Evolutionary conservation across 2,113 vertebrate species (phyloP).

Genomic region (Bubo blakistoni): DNA sequence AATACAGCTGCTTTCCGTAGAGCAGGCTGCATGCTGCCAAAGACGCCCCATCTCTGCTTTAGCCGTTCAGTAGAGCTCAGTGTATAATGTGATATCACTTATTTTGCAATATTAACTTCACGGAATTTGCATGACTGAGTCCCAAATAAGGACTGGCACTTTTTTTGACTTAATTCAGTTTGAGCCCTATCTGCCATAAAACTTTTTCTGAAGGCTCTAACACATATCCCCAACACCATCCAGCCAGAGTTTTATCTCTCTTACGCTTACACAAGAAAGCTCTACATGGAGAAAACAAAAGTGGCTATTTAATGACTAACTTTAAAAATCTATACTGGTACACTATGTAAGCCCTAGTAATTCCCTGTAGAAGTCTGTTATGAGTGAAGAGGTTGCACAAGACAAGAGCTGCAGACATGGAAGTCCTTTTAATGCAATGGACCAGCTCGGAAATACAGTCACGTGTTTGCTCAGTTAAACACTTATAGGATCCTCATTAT

Average conservation of each 20-base stretch:
- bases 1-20: slow-evolving; percentile 47
- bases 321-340: neutral
- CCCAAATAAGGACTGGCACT: neutral
- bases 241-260: neutral
- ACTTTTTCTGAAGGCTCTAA: neutral
- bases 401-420: neutral
- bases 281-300: neutral
- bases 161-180: neutral
- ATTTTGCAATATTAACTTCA: slow-evolving; percentile 24
- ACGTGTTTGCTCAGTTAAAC: neutral
- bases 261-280: neutral
- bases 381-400: neutral
- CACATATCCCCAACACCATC: neutral
- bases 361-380: neutral
- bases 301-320: neutral
- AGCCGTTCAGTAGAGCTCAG: neutral
- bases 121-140: neutral
- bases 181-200: neutral
- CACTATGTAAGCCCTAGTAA: neutral
- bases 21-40: neutral
- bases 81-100: slow-evolving; percentile 4
- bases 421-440: neutral
- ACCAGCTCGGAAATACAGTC: neutral
- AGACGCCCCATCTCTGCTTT: neutral
- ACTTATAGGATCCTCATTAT: neutral